Percentiles rank a stretch among this genome's conserved stretches.
These are phyloP conservation scores for Clepsis dumicolana DNA, from an alignment of 2,888 invertebrate genomes.

Conservation along the genomic window DNA sequence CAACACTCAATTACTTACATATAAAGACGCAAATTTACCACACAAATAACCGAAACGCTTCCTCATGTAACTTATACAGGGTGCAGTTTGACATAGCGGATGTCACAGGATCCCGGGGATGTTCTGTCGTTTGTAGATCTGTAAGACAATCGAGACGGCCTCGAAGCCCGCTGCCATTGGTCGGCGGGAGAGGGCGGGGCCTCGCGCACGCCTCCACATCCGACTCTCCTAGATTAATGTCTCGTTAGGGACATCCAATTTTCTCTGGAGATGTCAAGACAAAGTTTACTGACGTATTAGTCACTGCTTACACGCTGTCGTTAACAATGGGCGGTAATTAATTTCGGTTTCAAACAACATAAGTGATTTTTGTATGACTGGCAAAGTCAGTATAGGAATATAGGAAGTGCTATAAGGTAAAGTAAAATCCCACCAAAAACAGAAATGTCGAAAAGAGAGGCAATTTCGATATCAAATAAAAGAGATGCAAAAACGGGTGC, in stretches of 20 bases:
- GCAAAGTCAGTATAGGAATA: neutral
- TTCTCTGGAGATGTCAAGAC: slow-evolving; percentile 25
- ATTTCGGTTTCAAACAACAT: neutral
- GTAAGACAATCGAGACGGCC: slow-evolving; percentile 45
- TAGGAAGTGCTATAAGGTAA: neutral
- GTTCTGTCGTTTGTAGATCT: slow-evolving; percentile 1
- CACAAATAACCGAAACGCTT: neutral
- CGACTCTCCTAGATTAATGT: slow-evolving; percentile 59
- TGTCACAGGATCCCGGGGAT: slow-evolving; percentile 34
- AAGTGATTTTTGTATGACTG: slow-evolving; percentile 6
- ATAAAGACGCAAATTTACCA: neutral
- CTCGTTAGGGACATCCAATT: slow-evolving; percentile 43
- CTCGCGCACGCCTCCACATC: slow-evolving; percentile 57
- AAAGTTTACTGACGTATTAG: slow-evolving; percentile 6
- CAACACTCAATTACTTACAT: too few relatives aligned
- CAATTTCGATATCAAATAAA: too few relatives aligned
- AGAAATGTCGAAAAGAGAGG: too few relatives aligned
- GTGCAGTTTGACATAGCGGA: slow-evolving; percentile 24
- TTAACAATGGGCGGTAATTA: neutral
- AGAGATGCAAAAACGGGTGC: too few relatives aligned
- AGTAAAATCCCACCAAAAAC: too few relatives aligned
- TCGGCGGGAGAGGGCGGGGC: slow-evolving; percentile 55
- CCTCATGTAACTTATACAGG: slow-evolving; percentile 4
- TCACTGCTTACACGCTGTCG: slow-evolving; percentile 1
- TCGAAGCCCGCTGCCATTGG: slow-evolving; percentile 57